These are phyloP conservation scores for Cotesia chilonis DNA, from an alignment of 1,140 invertebrate genomes.

Conservation along the genomic window DNA sequence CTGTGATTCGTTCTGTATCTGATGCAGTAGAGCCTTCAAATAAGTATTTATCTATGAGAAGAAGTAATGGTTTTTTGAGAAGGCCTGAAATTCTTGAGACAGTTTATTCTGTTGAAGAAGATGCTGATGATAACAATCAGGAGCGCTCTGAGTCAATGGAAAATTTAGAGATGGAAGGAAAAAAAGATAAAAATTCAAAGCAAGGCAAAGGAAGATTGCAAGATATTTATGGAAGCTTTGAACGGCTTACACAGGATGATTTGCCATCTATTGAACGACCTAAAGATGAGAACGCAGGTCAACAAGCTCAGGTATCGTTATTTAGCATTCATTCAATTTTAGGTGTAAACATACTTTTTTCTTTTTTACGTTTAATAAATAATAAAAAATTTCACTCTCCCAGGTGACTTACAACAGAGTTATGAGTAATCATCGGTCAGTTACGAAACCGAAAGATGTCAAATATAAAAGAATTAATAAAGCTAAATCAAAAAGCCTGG, in stretches of 20 bases:
- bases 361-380: background rate
- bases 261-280: constrained; percentile 52
- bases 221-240: constrained; percentile 64
- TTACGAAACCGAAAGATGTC: constrained; percentile 89
- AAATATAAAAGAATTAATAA: constrained; percentile 91
- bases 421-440: constrained; percentile 88
- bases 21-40: constrained; percentile 81
- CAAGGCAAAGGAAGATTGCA: constrained; percentile 57
- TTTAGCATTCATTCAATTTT: background rate
- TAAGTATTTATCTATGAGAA: constrained; percentile 75
- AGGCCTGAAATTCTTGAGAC: constrained; percentile 85
- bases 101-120: constrained; percentile 85
- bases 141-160: constrained; percentile 60
- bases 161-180: constrained; percentile 54
- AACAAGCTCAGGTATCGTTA: constrained; percentile 58
- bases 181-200: constrained; percentile 47
- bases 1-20: constrained; percentile 80
- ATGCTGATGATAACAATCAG: constrained; percentile 73
- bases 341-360: background rate
- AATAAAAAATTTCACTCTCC: background rate
- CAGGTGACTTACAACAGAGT: constrained; percentile 85
- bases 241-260: constrained; percentile 60
- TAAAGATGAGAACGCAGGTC: constrained; percentile 54
- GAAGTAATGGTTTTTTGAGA: constrained; percentile 78
- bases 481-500: constrained; percentile 87